Evolutionary conservation across 2,797 vertebrate genomes (phyloP).

Genomic region (Ctenopoma kingsleyae): DNA sequence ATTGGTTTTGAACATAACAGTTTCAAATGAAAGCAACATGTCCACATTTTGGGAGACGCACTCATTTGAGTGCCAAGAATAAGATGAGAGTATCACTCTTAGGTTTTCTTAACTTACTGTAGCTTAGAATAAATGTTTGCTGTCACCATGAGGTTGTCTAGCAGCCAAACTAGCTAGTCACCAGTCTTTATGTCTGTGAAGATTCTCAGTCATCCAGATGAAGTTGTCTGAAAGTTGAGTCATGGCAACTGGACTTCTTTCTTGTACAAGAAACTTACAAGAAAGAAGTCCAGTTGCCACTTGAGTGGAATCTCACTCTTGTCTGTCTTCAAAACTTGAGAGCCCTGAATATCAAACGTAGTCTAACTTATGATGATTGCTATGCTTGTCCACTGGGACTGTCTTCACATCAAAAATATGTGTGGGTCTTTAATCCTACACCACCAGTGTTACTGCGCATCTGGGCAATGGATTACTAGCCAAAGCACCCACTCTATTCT

Average conservation of each 20-base stretch:
- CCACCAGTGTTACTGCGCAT: conserved; percentile 18
- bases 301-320: too few relatives aligned
- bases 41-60: conserved; percentile 1
- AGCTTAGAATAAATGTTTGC: not conserved
- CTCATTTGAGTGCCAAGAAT: not conserved
- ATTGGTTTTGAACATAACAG: not conserved
- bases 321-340: too few relatives aligned
- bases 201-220: too few relatives aligned
- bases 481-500: not conserved
- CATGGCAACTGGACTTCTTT: too few relatives aligned
- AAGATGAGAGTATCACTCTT: not conserved
- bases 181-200: not conserved
- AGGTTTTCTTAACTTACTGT: not conserved
- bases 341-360: too few relatives aligned
- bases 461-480: conserved; percentile 5
- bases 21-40: conserved; percentile 15
- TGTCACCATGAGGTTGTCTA: not conserved
- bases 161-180: not conserved
- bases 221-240: too few relatives aligned
- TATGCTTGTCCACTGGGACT: not conserved
- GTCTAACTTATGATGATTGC: not conserved
- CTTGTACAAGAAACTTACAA: too few relatives aligned
- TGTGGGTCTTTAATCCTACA: conserved; percentile 24
- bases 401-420: conserved; percentile 31
- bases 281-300: too few relatives aligned